A percentile compares a stretch with the other conserved stretches of the same genome.
These are phyloP conservation scores for Liposcelis brunnea DNA, from an alignment of 2,888 invertebrate genomes.

Conservation along the genomic window DNA sequence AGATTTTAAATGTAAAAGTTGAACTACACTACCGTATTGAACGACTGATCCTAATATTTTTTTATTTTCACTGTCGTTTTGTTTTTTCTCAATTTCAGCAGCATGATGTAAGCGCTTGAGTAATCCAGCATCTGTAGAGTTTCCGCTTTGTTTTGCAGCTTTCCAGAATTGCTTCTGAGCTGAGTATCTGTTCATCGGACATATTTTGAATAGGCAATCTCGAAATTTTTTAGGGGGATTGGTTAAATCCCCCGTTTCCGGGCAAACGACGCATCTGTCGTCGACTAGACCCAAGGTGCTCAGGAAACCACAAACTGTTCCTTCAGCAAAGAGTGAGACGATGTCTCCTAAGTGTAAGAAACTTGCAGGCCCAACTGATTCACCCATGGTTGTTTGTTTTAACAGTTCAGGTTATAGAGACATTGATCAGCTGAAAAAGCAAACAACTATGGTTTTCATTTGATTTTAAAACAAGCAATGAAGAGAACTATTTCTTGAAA, in stretches of 20 bases:
- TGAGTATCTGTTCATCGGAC: slow-evolving; percentile 88
- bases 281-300: slow-evolving; percentile 97
- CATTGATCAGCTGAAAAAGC: too few relatives aligned
- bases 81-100: slow-evolving; percentile 96
- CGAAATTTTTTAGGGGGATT: slow-evolving; percentile 97
- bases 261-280: slow-evolving; percentile 95
- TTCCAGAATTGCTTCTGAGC: slow-evolving; percentile 96
- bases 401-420: too few relatives aligned
- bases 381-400: too few relatives aligned
- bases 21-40: slow-evolving; percentile 86
- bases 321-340: slow-evolving; percentile 95
- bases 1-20: slow-evolving; percentile 91
- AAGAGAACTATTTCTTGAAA: too few relatives aligned
- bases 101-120: slow-evolving; percentile 87
- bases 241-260: slow-evolving; percentile 87
- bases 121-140: slow-evolving; percentile 67
- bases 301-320: slow-evolving; percentile 86
- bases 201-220: slow-evolving; percentile 90
- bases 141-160: slow-evolving; percentile 80
- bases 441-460: too few relatives aligned
- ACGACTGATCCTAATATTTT: too few relatives aligned
- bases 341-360: slow-evolving; percentile 97
- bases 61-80: too few relatives aligned
- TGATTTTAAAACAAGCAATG: too few relatives aligned
- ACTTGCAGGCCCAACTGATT: slow-evolving; percentile 55